Percentiles rank a stretch among this genome's conserved stretches.
phyloP scores from a whole-genome alignment of 2,797 vertebrate species.

The Xerus rutilus region DNA sequence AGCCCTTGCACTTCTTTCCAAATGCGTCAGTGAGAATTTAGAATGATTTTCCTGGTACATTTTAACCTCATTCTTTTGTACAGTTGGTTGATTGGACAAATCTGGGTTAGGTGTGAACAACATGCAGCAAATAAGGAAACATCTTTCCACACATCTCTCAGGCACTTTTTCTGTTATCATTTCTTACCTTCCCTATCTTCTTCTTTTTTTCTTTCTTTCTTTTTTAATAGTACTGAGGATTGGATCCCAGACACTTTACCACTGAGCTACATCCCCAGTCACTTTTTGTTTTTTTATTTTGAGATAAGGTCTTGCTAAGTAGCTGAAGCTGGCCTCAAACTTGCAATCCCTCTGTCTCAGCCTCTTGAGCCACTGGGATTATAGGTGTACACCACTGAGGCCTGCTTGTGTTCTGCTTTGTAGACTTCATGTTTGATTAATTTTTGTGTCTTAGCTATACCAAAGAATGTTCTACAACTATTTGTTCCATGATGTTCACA shows the following conservation, averaged over 20 bases:
- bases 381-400: too few species aligned
- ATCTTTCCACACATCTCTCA: neutral
- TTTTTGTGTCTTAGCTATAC: slow-evolving; percentile 3
- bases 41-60: neutral
- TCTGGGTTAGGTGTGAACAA: neutral
- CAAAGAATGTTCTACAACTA: neutral
- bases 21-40: neutral
- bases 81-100: neutral
- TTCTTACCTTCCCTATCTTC: neutral
- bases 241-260: too few species aligned
- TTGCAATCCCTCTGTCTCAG: too few species aligned
- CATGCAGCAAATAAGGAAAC: neutral
- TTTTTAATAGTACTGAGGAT: too few species aligned
- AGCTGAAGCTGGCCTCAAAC: too few species aligned
- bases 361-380: too few species aligned
- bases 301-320: too few species aligned
- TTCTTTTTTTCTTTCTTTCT: too few species aligned
- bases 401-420: neutral
- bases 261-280: too few species aligned
- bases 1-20: neutral
- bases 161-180: neutral
- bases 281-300: too few species aligned
- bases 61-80: neutral
- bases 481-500: neutral
- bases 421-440: neutral